Evolutionary conservation across 2,113 vertebrate species (phyloP).

Genomic region (Anas platyrhynchos): DNA sequence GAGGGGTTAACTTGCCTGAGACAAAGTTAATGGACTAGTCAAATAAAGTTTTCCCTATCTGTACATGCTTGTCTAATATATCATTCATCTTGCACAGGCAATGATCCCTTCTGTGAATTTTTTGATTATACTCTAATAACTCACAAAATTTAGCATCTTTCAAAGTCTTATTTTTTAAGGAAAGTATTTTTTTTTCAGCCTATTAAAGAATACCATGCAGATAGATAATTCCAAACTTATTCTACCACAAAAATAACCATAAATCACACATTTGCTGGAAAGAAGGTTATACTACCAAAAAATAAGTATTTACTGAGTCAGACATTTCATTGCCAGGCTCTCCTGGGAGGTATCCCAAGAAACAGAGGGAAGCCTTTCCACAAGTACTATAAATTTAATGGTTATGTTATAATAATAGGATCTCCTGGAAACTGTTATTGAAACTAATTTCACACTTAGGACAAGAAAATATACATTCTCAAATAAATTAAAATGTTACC

Average conservation of each 20-base stretch:
- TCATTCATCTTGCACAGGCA: not conserved
- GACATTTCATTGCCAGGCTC: not conserved
- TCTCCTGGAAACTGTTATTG: not conserved
- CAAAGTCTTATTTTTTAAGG: not conserved
- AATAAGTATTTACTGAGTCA: constrained; percentile 22
- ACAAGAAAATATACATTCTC: not conserved
- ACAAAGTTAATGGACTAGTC: not conserved
- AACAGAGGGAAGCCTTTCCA: constrained; percentile 5
- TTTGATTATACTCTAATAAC: not conserved
- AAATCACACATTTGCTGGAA: not conserved
- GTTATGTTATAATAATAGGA: not conserved
- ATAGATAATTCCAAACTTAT: not conserved
- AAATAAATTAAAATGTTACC: not conserved
- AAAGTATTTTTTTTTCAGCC: not conserved
- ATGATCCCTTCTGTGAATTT: not conserved
- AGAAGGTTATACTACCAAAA: not conserved
- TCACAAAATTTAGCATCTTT: not conserved
- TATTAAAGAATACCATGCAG: not conserved
- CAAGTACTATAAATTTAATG: not conserved
- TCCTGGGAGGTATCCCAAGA: constrained; percentile 2
- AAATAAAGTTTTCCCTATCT: not conserved
- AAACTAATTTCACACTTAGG: not conserved
- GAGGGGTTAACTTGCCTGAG: not conserved
- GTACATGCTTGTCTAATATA: not conserved
- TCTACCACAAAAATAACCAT: not conserved